Base-by-base conservation (phyloP, 2,888 invertebrate genomes). In the Melikaiella ostensackeni region DNA sequence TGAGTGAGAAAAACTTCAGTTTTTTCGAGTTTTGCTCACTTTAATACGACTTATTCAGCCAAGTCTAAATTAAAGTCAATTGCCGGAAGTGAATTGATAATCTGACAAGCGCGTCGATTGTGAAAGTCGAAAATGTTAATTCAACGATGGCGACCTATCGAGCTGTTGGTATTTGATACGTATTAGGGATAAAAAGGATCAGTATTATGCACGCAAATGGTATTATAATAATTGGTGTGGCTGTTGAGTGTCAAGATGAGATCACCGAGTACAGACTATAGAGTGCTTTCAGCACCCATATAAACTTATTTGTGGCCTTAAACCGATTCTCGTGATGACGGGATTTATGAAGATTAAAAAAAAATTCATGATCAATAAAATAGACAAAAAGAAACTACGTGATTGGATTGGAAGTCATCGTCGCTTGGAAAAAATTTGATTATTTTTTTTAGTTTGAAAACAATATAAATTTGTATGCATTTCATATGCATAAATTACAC, bases 331-430 rank as follows among this genome's bases (percentile, higher is more conserved):
- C 9, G 8, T 27, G 70, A 30, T 70, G 70, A 70, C 24, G 30
- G 70, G 9, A 50, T 70, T 70, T 11, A 46, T 42, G 27, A 70
- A 50, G 30, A 50, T 50, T 46, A 30, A 50, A 30, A 50, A n/a
- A 27, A 50, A 19, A 8, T 21, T 5, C 35, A 66, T 84, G 81
- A 16, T 62, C 81, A 57, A 9, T 80, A 78, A 7, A 78, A 74
- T 19, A 55, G n/a, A 55, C n/a, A 50, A 55, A n/a, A 55, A 55
- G n/a, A 55, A 0, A n/a, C 21, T 55, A 6, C 16, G 4, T 1
- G 16, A 42, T 42, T 42, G 16, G 16, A 16, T 42, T 42, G 5
- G 16, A 16, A 42, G 16, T 42, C 13, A 38, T 38, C 2, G 7
- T 38, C 13, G 7, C 13, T 13, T 11, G 3, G 11, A 35, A 35